Base-by-base conservation (phyloP, 2,888 invertebrate genomes). In the Pomacea canaliculata region DNA sequence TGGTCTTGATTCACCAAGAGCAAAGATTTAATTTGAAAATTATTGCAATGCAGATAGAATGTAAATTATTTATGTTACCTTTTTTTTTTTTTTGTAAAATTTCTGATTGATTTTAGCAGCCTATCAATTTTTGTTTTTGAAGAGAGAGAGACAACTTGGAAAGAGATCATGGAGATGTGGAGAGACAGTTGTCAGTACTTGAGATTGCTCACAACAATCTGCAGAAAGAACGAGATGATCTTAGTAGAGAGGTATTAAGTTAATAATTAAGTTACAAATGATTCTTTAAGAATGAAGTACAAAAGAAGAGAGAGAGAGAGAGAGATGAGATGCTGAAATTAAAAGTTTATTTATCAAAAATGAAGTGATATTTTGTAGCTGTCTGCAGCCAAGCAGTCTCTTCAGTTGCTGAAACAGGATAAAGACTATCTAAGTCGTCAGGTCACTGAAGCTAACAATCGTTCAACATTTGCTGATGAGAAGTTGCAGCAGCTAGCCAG, bases 381-480 rank as follows among this genome's bases (percentile, higher is more conserved):
- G 37, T 78, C 86, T 23, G 80, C 88, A 48, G 82, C 85, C 4
- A 86, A 87, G 27, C 90, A 90, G 81, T 85, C 88, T 0, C 77
- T 89, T 59, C 82, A 87, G 10, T 79, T 91, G 60, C 78, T 90
- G 70, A 86, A 86, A 72, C 89, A 91, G 79, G 91, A 91, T 85
- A 91, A 90, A 77, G 90, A 90, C 27, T 91, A 89, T 80, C 83
- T 90, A 76, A 85, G 85, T n/a, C 86, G 86, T 49, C 90, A 91
- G 76, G 83, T 83, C 23, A 80, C 84, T 27, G 90, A 90, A 62
- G 71, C 84, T 8, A 82, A 83, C 16, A 88, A 89, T 80, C 85
- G 88, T 62, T 73, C 84, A 19, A 77, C 84, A 8, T 88, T 88
- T 71, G 80, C 85, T 16, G 90, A 90, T 69, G 90, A 90, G 73